A percentile compares a stretch with the other conserved stretches of the same genome.
phyloP scores from a whole-genome alignment of 1,140 invertebrate species.

The Gonioctena quinquepunctata region DNA sequence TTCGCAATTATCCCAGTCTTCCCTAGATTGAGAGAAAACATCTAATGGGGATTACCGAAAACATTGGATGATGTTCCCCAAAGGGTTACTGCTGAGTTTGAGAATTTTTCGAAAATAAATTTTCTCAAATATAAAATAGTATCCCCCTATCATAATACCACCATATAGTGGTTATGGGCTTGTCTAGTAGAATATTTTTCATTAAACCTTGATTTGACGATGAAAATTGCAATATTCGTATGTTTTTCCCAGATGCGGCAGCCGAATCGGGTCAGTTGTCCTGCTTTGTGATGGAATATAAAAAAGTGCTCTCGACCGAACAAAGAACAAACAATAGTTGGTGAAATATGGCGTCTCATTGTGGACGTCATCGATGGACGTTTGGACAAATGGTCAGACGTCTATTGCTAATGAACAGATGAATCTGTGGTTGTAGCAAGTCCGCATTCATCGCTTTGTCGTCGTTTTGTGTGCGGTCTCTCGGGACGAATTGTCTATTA shows the following conservation, averaged over 20 bases:
- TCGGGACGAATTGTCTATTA: background rate
- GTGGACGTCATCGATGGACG: background rate
- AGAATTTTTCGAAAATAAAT: no score
- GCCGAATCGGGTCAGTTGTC: background rate
- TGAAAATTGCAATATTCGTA: background rate
- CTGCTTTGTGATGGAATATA: background rate
- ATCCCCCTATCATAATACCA: no score
- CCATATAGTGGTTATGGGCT: no score
- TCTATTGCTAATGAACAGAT: background rate
- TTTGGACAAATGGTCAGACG: background rate
- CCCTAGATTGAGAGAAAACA: no score
- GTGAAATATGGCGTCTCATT: constrained; percentile 5
- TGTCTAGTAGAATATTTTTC: no score
- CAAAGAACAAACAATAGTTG: background rate
- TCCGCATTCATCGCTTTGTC: background rate
- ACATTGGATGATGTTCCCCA: no score
- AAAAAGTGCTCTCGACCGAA: background rate
- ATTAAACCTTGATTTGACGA: no score
- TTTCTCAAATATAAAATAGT: no score
- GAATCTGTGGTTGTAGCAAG: background rate
- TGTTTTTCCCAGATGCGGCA: no score
- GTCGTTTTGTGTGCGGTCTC: background rate
- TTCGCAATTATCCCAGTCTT: no score
- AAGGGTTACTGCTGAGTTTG: no score
- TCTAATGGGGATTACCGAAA: no score